Evolutionary conservation across 2,797 vertebrate species (phyloP).

Genomic region (Euthynnus affinis): DNA sequence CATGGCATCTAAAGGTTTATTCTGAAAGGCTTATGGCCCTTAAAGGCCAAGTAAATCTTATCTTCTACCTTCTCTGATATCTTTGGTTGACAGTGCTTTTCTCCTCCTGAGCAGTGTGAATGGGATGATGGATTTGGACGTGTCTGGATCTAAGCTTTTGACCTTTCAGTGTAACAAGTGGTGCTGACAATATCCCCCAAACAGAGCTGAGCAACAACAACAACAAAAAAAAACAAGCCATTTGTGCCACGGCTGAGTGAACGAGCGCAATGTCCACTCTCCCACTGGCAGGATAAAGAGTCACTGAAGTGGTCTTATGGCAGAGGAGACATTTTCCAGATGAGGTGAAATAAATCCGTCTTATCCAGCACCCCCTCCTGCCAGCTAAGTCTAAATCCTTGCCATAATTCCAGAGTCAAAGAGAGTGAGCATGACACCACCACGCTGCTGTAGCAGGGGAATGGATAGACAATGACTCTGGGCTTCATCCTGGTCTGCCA

Average conservation of each 20-base stretch:
- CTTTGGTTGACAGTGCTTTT: conserved; percentile 26
- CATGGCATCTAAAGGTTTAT: background rate
- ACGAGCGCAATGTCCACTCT: conserved; percentile 31
- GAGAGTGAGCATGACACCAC: conserved; percentile 56
- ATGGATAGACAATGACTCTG: conserved; percentile 20
- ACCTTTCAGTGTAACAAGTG: conserved; percentile 61
- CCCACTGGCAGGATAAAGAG: conserved; percentile 57
- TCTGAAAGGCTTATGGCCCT: background rate
- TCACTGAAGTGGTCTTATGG: conserved; percentile 54
- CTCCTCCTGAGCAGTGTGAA: conserved; percentile 19
- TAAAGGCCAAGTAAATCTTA: conserved; percentile 18
- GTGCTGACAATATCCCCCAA: conserved; percentile 31
- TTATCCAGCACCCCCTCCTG: conserved; percentile 47
- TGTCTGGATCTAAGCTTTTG: conserved; percentile 48
- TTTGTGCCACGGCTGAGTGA: conserved; percentile 47
- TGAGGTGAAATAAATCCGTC: conserved; percentile 74
- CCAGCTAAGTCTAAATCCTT: conserved; percentile 66
- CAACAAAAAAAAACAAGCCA: conserved; percentile 31
- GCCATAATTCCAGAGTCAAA: conserved; percentile 69
- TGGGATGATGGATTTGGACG: conserved; percentile 32
- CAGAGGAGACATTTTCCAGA: conserved; percentile 66
- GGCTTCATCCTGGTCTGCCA: conserved; percentile 19
- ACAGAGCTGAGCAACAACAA: conserved; percentile 35
- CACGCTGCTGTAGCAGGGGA: conserved; percentile 36
- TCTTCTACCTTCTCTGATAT: background rate